phyloP scores from a whole-genome alignment of 2,113 vertebrate genomes.

The Aldabrachelys gigantea region DNA sequence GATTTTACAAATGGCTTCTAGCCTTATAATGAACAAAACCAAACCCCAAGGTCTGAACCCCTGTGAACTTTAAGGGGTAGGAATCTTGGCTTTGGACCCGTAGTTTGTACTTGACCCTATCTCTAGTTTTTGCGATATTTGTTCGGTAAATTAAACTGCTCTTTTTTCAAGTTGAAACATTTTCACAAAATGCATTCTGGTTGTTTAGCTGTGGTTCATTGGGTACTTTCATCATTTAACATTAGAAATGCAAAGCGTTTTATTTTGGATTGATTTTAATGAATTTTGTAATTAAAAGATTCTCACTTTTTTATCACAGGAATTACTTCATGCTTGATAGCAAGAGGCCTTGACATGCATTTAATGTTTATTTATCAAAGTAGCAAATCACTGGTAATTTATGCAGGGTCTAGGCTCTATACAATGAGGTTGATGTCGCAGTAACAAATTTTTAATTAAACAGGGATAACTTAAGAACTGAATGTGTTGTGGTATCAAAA shows the following conservation, averaged over 20 bases:
- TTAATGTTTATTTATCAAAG: constrained; percentile 36
- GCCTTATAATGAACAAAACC: background rate
- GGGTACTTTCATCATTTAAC: constrained; percentile 19
- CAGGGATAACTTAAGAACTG: background rate
- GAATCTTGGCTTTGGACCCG: background rate
- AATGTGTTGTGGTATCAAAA: background rate
- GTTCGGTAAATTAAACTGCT: constrained; percentile 15
- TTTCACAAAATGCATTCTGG: constrained; percentile 15
- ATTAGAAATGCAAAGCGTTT: background rate
- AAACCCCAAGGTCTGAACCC: background rate
- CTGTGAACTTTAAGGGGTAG: background rate
- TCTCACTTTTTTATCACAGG: constrained; percentile 5
- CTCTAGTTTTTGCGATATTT: background rate
- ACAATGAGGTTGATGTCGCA: background rate
- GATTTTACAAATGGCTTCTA: background rate
- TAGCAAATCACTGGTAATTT: constrained; percentile 21
- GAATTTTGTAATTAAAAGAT: constrained; percentile 25
- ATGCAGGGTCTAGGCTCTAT: background rate
- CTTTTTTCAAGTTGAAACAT: background rate
- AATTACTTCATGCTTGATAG: constrained; percentile 2
- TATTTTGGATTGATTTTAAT: background rate
- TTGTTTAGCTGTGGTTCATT: constrained; percentile 46
- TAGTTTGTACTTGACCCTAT: background rate
- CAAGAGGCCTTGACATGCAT: background rate
- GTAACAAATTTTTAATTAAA: constrained; percentile 40